phyloP scores from a whole-genome alignment of 2,113 vertebrate genomes.

The Chlamydotis undulata region DNA sequence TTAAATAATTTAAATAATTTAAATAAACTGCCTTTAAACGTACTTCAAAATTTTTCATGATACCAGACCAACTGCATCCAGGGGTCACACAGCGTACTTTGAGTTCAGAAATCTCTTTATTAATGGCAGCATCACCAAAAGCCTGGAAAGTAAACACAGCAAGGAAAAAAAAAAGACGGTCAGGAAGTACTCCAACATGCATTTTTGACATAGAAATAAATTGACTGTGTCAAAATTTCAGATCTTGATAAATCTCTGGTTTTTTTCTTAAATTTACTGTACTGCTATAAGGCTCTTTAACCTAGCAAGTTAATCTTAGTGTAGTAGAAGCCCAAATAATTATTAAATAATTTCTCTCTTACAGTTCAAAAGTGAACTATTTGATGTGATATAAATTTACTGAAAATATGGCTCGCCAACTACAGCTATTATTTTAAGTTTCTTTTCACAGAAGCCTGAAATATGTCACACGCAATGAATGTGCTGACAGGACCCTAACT shows the following conservation, averaged over 20 bases:
- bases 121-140: constrained; percentile 78
- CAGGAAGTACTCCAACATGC: not conserved
- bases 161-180: not conserved
- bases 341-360: not conserved
- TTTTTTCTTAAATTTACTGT: not conserved
- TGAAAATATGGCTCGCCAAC: not conserved
- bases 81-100: constrained; percentile 74
- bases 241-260: not conserved
- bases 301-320: not conserved
- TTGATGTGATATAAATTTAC: not conserved
- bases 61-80: constrained; percentile 76
- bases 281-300: not conserved
- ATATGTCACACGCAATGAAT: not conserved
- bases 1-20: not conserved
- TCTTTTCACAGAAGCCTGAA: not conserved
- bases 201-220: not conserved
- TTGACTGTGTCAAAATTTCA: not conserved
- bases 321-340: not conserved
- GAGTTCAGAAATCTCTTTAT: constrained; percentile 80
- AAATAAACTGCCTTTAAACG: not conserved
- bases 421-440: not conserved
- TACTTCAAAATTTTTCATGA: constrained; percentile 77
- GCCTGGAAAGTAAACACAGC: constrained; percentile 57
- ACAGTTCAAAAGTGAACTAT: not conserved
- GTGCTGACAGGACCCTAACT: constrained; percentile 32